Evolutionary conservation across 2,797 vertebrate genomes (phyloP), one percentile per base, ranked within the genome.

Genomic region (Anguilla megastoma): DNA sequence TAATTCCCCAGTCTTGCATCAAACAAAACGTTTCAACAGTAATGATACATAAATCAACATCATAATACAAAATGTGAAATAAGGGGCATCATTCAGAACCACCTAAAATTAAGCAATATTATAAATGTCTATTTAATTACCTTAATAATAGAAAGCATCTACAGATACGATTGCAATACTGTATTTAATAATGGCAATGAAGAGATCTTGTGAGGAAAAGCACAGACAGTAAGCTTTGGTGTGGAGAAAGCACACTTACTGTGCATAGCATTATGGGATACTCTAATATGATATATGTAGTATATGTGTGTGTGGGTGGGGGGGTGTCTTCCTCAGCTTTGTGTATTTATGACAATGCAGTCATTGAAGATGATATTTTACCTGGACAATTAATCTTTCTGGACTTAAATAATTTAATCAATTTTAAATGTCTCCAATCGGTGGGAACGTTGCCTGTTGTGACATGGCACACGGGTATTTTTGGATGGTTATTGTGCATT

Each of bases 401-500:
- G 21, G 8, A 8, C 45, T 50, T 82, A 48, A 48, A n/a, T n/a
- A 36, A 79, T 79, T 76, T 33, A 7, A 80, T 8, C 76, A 3
- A 27, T 80, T 82, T 82, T 50, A n/a, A 82, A 48, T 48, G 45
- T 82, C 79, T 82, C 45, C 18, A 82, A 50, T 82, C 79, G 5
- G 21, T 18, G 18, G 79, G 41, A 50, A 82, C 41, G 18, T 48
- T 82, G 79, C 79, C 71, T 48, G 41, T 82, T 82, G 79, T 82
- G 79, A 82, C 79, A 82, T 82, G 79, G 79, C 79, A 45, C 41
- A 48, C 5, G 79, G 79, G 48, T 82, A 82, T 82, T 82, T 82
- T 82, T 82, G 79, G 79, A 82, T 48, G 79, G 79, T 82, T 82
- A 48, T 82, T 82, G 79, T 82, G 79, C 79, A 82, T 82, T 82